Evolutionary conservation across 2,888 invertebrate species (phyloP).

Genomic region (Brachypalpus laphriformis): DNA sequence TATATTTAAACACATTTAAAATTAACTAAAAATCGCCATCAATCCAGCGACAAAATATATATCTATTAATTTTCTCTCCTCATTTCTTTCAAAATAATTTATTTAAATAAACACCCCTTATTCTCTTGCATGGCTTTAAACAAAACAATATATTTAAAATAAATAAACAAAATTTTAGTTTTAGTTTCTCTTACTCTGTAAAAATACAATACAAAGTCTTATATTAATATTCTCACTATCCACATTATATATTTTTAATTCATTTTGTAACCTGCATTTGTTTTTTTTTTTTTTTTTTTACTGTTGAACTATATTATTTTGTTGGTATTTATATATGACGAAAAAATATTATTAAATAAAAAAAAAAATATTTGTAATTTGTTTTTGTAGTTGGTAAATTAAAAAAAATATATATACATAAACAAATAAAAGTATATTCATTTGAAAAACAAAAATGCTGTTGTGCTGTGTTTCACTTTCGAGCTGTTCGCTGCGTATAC

Average conservation of each 20-base stretch:
- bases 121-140: conserved; percentile 68
- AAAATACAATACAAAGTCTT: conserved; percentile 20
- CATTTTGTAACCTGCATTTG: conserved; percentile 72
- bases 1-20: conserved; percentile 1
- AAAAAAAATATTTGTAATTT: conserved; percentile 46
- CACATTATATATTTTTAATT: conserved; percentile 58
- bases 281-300: conserved; percentile 50
- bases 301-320: conserved; percentile 49
- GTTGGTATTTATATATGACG: conserved; percentile 35
- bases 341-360: conserved; percentile 27
- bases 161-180: conserved; percentile 31
- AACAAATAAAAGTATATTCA: conserved; percentile 53
- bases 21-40: conserved; percentile 57
- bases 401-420: conserved; percentile 20
- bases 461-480: conserved; percentile 73
- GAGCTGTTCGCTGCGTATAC: conserved; percentile 62
- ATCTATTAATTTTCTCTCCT: not conserved
- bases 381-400: conserved; percentile 58
- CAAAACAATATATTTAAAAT: conserved; percentile 36
- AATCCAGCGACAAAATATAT: conserved; percentile 43
- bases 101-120: conserved; percentile 25
- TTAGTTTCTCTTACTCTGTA: conserved; percentile 52
- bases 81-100: conserved; percentile 14
- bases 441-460: conserved; percentile 58
- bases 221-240: conserved; percentile 61